Conservation (phyloP, 2,113 vertebrate genomes). For the Meleagris gallopavo region DNA sequence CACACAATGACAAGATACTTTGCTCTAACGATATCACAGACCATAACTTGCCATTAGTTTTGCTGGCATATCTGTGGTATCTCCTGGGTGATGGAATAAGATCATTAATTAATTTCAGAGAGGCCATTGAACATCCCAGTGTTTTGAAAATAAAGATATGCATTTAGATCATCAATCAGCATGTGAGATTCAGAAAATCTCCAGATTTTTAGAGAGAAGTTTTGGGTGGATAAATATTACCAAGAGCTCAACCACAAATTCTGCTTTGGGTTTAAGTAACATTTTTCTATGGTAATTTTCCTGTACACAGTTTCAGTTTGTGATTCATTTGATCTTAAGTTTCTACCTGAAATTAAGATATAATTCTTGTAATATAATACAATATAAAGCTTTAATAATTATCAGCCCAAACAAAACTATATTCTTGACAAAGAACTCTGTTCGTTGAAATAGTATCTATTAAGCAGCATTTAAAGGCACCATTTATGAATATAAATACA, state of each 20-base stretch:
- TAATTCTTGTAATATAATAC: background rate
- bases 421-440: background rate
- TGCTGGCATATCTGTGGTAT: background rate
- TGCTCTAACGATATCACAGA: background rate
- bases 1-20: background rate
- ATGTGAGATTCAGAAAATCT: background rate
- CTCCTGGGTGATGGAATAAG: slow-evolving; percentile 28
- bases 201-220: background rate
- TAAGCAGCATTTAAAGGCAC: background rate
- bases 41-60: background rate
- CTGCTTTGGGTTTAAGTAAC: background rate
- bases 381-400: background rate
- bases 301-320: background rate
- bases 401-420: background rate
- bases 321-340: background rate
- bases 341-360: background rate
- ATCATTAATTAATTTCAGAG: background rate
- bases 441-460: background rate
- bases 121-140: background rate
- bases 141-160: background rate
- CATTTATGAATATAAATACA: background rate
- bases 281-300: background rate
- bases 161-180: background rate
- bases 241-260: background rate
- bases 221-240: background rate